Evolutionary conservation across 1,140 invertebrate genomes (phyloP), one percentile per base, ranked within the genome.

Genomic region (Hermetia illucens): DNA sequence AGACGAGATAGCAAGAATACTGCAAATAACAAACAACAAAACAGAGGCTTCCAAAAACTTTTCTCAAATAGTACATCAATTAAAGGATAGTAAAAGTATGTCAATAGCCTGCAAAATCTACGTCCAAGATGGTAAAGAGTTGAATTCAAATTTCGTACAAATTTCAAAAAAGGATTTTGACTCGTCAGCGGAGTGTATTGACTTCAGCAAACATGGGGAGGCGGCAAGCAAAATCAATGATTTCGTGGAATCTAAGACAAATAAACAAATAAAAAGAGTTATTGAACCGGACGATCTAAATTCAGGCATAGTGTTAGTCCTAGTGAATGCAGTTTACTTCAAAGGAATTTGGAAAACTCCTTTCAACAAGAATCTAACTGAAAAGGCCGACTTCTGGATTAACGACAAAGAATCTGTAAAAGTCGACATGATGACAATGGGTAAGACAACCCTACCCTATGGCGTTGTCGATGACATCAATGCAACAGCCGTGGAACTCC

Each of bases 301-400:
- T 35, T 36, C 47, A 10, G 44, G 60, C 18, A 72, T 69, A 49
- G 66, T 55, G 43, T 43, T 84, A n/a, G 66, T 87, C 9, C 58
- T 87, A 2, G 62, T 82, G 4, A 88, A 87, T 61, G 82, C 81
- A 12, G 67, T 88, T 36, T 84, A 86, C 53, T 89, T 88, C 58
- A 85, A 84, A 65, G 79, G 53, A 12, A 21, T 21, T 17, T 65
- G 63, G 63, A 21, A 44, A 29, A 12, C 52, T 38, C 31, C 34
- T 15, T 66, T 66, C 47, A 36, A 60, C 21, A 2, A 17, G 9
- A 27, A 47, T 21, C 20, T 40, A 10, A 66, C 58, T n/a, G 15
- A 21, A n/a, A 34, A 49, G n/a, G 47, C 40, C 33, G n/a, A 34
- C 31, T 64, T 64, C 46, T 42, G 55, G 32, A 30, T 53, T 12